Evolutionary conservation across 2,113 vertebrate genomes (phyloP).

Genomic region (Tringa solitaria): DNA sequence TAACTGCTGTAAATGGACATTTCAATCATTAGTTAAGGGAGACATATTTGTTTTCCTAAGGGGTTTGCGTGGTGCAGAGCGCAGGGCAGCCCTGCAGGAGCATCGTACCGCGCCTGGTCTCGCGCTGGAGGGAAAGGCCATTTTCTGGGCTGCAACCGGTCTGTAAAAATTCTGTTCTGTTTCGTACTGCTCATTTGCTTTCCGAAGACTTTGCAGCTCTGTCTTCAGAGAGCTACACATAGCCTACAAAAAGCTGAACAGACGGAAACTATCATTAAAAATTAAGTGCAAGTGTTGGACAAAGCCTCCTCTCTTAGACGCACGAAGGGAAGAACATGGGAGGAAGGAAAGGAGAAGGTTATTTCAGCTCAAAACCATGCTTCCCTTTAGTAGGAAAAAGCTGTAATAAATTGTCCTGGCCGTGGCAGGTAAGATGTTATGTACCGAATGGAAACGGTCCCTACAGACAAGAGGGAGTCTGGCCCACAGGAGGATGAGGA

Average conservation of each 20-base stretch:
- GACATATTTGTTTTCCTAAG: neutral
- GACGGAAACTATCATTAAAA: neutral
- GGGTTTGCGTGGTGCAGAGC: neutral
- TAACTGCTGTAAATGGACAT: neutral
- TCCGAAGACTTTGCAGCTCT: neutral
- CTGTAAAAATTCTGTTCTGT: neutral
- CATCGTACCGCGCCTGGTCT: neutral
- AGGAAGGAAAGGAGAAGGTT: neutral
- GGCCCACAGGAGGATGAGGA: neutral
- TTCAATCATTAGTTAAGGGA: neutral
- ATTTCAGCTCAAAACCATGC: neutral
- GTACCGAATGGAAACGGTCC: neutral
- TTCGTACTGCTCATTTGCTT: neutral
- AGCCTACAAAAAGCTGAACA: neutral
- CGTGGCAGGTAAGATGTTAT: neutral
- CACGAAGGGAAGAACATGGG: neutral
- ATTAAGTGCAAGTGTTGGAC: neutral
- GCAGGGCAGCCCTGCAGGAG: neutral
- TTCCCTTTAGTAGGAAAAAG: neutral
- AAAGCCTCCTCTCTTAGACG: neutral
- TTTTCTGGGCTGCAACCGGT: neutral
- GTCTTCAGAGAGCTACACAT: rapidly evolving
- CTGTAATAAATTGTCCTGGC: neutral
- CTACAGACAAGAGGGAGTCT: neutral
- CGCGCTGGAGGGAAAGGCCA: neutral